Conservation (phyloP, 2,797 vertebrate species). For the Ctenosaura bakeri region DNA sequence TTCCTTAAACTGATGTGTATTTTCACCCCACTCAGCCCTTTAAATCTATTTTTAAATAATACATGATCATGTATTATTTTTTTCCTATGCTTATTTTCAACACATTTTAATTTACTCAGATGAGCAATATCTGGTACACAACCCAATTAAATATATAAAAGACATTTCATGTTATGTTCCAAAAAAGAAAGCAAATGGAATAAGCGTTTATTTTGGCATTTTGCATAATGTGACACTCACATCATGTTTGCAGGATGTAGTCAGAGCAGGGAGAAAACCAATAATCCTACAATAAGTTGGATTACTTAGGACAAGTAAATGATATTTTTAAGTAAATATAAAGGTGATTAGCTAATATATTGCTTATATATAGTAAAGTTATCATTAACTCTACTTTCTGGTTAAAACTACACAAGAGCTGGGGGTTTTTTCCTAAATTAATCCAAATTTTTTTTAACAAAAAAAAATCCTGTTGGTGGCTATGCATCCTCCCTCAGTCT, state of each 20-base stretch:
- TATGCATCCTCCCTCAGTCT: constrained; percentile 76
- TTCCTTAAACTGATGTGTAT: neutral
- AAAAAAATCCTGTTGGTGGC: constrained; percentile 75
- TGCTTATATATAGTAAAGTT: neutral
- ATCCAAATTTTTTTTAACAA: constrained; percentile 65
- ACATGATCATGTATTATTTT: neutral
- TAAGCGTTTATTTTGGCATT: constrained; percentile 39
- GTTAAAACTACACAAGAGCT: constrained; percentile 70
- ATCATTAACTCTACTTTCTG: constrained; percentile 69
- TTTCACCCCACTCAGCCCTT: neutral
- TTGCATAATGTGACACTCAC: constrained; percentile 16
- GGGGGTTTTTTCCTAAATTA: constrained; percentile 46
- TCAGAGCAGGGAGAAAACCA: constrained; percentile 17
- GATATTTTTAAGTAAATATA: constrained; percentile 48
- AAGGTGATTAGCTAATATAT: neutral
- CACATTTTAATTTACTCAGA: neutral
- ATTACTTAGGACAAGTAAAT: constrained; percentile 25
- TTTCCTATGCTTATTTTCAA: neutral
- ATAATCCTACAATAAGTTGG: constrained; percentile 14
- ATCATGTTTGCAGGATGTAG: constrained; percentile 5
- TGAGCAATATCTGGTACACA: too few species aligned
- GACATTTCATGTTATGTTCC: constrained; percentile 29
- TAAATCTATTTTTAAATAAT: neutral
- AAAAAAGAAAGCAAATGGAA: constrained; percentile 32
- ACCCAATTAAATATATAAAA: neutral